Percentiles rank a stretch among this genome's conserved stretches.
phyloP scores from a whole-genome alignment of 2,888 invertebrate species.

The Campaea margaritaria region DNA sequence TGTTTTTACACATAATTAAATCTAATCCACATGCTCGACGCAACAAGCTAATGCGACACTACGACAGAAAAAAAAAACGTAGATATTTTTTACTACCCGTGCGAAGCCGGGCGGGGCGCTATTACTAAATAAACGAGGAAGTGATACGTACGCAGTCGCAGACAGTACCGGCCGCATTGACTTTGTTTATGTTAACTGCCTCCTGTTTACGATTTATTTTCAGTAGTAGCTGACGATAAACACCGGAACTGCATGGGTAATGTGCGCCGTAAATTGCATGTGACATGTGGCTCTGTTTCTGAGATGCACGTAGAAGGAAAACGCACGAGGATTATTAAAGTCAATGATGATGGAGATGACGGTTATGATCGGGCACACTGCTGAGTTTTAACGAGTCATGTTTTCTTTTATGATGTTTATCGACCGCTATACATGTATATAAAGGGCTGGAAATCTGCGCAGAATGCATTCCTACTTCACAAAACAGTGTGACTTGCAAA shows the following conservation, averaged over 20 bases:
- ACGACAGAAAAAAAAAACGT: no score
- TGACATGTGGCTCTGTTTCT: constrained; percentile 31
- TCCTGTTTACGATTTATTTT: constrained; percentile 62
- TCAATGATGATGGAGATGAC: constrained; percentile 28
- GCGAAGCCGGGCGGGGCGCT: no score
- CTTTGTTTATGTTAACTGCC: constrained; percentile 65
- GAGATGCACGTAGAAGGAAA: constrained; percentile 25
- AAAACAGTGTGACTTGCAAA: constrained; percentile 21
- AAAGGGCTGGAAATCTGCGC: not conserved
- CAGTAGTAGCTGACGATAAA: constrained; percentile 42
- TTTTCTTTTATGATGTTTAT: not conserved
- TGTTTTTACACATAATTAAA: no score
- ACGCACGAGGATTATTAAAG: constrained; percentile 31
- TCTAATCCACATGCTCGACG: no score
- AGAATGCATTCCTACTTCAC: not conserved
- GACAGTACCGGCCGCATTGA: constrained; percentile 54
- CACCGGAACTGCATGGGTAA: constrained; percentile 38
- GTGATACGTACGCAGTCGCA: constrained; percentile 52
- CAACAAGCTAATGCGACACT: no score
- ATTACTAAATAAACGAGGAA: constrained; percentile 71
- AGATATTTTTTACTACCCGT: no score
- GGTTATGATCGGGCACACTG: constrained; percentile 2
- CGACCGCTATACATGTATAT: not conserved
- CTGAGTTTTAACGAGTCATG: constrained; percentile 2
- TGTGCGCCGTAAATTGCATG: constrained; percentile 34